These are phyloP conservation scores for Haliclystus octoradiatus DNA, from an alignment of 30 jellyfish, hydroid and myxozoan genomes.

Conservation along the genomic window DNA sequence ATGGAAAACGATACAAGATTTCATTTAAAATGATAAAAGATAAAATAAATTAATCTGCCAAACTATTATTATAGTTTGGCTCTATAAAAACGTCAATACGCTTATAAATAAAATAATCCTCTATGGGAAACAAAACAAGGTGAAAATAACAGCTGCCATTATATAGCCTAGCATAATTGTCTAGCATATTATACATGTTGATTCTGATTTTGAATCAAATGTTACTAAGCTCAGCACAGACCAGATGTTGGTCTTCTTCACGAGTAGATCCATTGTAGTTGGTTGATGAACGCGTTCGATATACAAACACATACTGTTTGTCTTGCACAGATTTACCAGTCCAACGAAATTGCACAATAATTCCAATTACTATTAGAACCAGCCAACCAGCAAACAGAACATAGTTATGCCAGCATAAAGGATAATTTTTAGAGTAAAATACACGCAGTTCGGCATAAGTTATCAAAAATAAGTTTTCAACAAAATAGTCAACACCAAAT, in stretches of 20 bases:
- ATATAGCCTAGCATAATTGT: not conserved
- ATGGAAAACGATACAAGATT: not conserved
- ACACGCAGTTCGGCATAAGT: slow-evolving; percentile 65
- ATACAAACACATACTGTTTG: slow-evolving; percentile 62
- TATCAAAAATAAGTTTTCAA: slow-evolving; percentile 67
- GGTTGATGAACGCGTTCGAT: slow-evolving; percentile 22
- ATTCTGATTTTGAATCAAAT: slow-evolving; percentile 19
- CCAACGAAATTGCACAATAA: slow-evolving; percentile 74
- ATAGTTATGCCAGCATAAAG: slow-evolving; percentile 81
- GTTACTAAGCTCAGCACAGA: too few relatives aligned
- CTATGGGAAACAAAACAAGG: not conserved
- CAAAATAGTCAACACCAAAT: slow-evolving; percentile 71
- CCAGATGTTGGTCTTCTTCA: slow-evolving; percentile 6
- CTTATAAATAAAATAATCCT: not conserved
- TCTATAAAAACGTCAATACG: not conserved
- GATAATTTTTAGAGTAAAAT: slow-evolving; percentile 66
- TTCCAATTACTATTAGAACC: slow-evolving; percentile 44
- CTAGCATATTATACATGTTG: slow-evolving; percentile 3
- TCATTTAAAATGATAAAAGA: not conserved
- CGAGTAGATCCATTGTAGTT: not conserved
- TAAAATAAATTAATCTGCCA: not conserved
- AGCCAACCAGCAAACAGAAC: slow-evolving; percentile 72
- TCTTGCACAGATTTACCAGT: slow-evolving; percentile 87
- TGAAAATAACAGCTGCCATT: not conserved
- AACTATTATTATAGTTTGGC: not conserved